Evolutionary conservation across 1,140 invertebrate genomes (phyloP).

Genomic region (Lordiphosa collinella): DNA sequence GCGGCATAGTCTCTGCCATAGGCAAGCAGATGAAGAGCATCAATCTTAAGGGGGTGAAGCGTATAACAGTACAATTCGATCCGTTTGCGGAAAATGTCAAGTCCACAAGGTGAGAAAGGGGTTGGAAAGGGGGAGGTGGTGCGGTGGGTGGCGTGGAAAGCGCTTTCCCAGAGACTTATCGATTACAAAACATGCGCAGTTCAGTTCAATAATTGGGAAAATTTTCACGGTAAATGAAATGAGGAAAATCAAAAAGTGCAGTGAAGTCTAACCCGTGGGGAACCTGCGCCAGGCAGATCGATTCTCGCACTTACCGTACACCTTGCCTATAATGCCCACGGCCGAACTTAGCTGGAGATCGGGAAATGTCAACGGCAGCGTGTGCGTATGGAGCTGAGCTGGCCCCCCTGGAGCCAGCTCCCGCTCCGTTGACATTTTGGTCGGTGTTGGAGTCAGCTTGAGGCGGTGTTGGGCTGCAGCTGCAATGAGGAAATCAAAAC

Average conservation of each 20-base stretch:
- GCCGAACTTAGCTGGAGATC: slow-evolving; percentile 81
- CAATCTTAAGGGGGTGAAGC: slow-evolving; percentile 89
- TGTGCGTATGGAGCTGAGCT: slow-evolving; percentile 80
- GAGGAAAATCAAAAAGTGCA: slow-evolving; percentile 41
- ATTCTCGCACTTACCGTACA: slow-evolving; percentile 80
- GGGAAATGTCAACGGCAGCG: slow-evolving; percentile 80
- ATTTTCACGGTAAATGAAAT: slow-evolving; percentile 48
- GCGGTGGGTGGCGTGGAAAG: slow-evolving; percentile 38
- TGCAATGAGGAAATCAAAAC: slow-evolving; percentile 16
- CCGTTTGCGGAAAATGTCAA: slow-evolving; percentile 87
- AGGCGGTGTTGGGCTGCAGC: slow-evolving; percentile 54
- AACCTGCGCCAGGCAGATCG: background rate
- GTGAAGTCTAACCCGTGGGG: slow-evolving; percentile 17
- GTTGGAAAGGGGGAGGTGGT: background rate
- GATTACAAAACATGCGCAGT: slow-evolving; percentile 70
- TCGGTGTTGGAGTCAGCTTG: slow-evolving; percentile 79
- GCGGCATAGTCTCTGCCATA: slow-evolving; percentile 85
- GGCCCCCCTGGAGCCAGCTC: slow-evolving; percentile 78
- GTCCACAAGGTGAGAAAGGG: slow-evolving; percentile 85
- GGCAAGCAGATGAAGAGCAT: slow-evolving; percentile 85
- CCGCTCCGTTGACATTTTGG: slow-evolving; percentile 80
- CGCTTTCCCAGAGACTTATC: slow-evolving; percentile 60
- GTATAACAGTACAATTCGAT: slow-evolving; percentile 89
- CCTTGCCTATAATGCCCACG: slow-evolving; percentile 83
- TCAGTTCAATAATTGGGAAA: slow-evolving; percentile 34